Evolutionary conservation across 1,140 invertebrate genomes (phyloP).

Genomic region (Calephelis virginiensis): DNA sequence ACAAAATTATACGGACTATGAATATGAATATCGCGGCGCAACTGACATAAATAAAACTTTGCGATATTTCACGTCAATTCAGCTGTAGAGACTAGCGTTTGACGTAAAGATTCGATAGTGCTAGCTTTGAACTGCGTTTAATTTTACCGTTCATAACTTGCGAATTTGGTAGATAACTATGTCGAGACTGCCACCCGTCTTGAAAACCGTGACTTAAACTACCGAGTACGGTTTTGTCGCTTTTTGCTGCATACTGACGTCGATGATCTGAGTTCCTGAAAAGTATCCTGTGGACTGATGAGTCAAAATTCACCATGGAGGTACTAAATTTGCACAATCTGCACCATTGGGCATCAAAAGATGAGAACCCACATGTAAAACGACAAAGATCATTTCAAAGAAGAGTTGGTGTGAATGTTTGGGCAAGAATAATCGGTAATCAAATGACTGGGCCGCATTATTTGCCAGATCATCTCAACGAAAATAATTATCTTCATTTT

Average conservation of each 20-base stretch:
- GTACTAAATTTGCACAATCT: neutral
- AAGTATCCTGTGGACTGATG: conserved; percentile 9
- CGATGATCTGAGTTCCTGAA: conserved; percentile 13
- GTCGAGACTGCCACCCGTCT: too few species aligned
- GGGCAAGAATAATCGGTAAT: conserved; percentile 12
- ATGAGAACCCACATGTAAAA: neutral
- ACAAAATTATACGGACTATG: too few species aligned
- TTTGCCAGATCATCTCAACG: neutral
- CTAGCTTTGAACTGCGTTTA: too few species aligned
- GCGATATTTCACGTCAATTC: too few species aligned
- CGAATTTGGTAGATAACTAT: too few species aligned
- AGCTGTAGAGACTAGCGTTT: too few species aligned
- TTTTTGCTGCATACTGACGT: conserved; percentile 12
- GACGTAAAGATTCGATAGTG: too few species aligned
- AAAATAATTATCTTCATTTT: neutral
- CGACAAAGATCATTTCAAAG: neutral
- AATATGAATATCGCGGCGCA: too few species aligned
- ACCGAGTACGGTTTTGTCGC: conserved; percentile 6
- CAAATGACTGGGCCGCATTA: conserved; percentile 20
- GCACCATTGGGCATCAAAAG: neutral
- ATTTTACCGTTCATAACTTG: too few species aligned
- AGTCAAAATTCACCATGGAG: conserved; percentile 13
- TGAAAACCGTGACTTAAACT: conserved; percentile 8
- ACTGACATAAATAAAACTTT: too few species aligned
- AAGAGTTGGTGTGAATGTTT: neutral